These are phyloP conservation scores for Amia ocellicauda DNA, from an alignment of 2,113 vertebrate genomes.

Conservation along the genomic window DNA sequence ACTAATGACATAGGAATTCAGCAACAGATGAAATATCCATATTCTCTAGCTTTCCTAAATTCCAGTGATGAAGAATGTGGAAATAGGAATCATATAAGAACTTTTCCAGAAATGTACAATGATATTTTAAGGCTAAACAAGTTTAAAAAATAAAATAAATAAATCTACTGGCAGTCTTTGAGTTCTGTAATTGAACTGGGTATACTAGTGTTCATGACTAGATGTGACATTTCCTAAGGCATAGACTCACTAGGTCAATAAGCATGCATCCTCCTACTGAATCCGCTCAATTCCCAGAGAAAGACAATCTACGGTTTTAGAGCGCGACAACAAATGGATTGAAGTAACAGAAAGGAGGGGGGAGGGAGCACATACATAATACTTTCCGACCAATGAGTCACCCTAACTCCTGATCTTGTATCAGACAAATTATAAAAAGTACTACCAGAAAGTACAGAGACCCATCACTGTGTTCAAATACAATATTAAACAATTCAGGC, in stretches of 20 bases:
- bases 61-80: no score
- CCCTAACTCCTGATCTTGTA: not conserved
- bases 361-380: conserved; percentile 35
- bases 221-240: conserved; percentile 31
- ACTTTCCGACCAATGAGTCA: conserved; percentile 31
- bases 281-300: conserved; percentile 22
- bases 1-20: conserved; percentile 18
- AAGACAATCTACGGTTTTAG: conserved; percentile 3
- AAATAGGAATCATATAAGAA: no score
- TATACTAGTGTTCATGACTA: conserved; percentile 19
- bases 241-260: conserved; percentile 43
- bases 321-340: conserved; percentile 26
- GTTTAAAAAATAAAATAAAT: no score
- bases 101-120: no score
- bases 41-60: conserved; percentile 3
- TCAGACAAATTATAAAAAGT: not conserved
- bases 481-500: not conserved
- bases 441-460: conserved; percentile 18
- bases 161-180: not conserved
- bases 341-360: not conserved
- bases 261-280: conserved; percentile 8
- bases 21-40: conserved; percentile 29
- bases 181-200: conserved; percentile 10
- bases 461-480: conserved; percentile 2
- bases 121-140: no score